These are phyloP conservation scores for Pedionomus torquatus DNA, from an alignment of 2,113 vertebrate genomes.

Conservation along the genomic window DNA sequence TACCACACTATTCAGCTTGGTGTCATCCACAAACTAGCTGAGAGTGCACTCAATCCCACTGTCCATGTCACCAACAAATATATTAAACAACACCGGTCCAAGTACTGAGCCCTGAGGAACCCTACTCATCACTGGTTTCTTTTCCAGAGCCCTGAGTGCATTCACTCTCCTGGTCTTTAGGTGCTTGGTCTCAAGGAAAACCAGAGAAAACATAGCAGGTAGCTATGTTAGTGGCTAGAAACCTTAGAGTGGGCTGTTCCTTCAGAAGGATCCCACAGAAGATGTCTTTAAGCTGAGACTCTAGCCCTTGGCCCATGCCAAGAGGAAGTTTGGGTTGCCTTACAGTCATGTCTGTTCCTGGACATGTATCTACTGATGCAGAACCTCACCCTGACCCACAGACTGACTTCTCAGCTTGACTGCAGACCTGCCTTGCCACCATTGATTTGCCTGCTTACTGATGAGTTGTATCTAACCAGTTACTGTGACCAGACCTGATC, in stretches of 20 bases:
- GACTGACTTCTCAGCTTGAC: neutral
- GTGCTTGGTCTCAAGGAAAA: neutral
- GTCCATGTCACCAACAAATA: neutral
- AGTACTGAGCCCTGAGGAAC: neutral
- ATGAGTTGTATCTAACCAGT: neutral
- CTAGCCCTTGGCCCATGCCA: neutral
- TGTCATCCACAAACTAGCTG: neutral
- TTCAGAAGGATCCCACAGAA: neutral
- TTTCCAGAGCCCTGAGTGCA: neutral
- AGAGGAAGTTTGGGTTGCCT: neutral
- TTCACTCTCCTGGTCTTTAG: rapidly evolving
- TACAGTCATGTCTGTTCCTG: neutral
- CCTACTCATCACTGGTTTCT: neutral
- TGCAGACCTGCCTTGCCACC: neutral
- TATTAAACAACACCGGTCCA: neutral
- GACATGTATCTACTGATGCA: neutral
- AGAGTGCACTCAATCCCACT: neutral
- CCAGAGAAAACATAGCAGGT: neutral
- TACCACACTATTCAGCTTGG: neutral
- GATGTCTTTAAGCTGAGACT: neutral
- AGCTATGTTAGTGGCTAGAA: neutral
- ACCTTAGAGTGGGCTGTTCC: neutral
- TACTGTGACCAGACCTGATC: neutral
- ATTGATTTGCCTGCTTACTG: neutral
- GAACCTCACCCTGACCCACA: neutral